phyloP scores from a whole-genome alignment of 2,113 vertebrate species.

The Amazona vittata region DNA sequence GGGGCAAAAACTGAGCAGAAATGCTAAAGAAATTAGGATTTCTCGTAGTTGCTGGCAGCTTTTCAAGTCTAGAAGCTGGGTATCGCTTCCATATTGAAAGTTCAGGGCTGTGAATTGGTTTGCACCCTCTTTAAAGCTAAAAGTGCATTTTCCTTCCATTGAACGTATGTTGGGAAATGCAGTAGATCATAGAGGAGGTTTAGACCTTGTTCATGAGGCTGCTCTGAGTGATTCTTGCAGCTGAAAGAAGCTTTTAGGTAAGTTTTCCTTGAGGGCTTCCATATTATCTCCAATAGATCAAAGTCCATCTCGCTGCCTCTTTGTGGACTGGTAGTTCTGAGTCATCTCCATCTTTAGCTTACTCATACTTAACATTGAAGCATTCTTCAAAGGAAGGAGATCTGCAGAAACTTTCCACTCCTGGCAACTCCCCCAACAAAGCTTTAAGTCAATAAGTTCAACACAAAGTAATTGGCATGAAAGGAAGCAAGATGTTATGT shows the following conservation, averaged over 20 bases:
- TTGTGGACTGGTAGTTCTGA: not conserved
- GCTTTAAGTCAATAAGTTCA: not conserved
- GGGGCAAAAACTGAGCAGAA: not conserved
- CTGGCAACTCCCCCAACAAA: not conserved
- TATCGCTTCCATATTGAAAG: not conserved
- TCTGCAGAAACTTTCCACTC: not conserved
- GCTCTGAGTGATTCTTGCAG: not conserved
- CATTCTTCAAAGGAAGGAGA: not conserved
- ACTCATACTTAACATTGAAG: not conserved
- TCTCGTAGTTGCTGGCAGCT: not conserved
- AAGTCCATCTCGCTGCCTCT: not conserved
- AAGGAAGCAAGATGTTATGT: not conserved
- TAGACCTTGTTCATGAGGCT: fast-evolving
- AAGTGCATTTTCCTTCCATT: not conserved
- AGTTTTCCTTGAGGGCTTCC: not conserved
- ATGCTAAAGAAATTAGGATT: not conserved
- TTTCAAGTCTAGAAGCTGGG: not conserved
- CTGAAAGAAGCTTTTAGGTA: not conserved
- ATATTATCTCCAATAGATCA: not conserved
- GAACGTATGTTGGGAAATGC: not conserved
- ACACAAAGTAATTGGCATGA: not conserved
- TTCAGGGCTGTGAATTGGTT: not conserved
- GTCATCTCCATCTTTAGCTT: slow-evolving; percentile 21
- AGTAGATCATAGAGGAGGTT: fast-evolving
- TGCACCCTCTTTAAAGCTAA: not conserved